Conservation (phyloP, 2,797 vertebrate species). For the Capromys pilorides region DNA sequence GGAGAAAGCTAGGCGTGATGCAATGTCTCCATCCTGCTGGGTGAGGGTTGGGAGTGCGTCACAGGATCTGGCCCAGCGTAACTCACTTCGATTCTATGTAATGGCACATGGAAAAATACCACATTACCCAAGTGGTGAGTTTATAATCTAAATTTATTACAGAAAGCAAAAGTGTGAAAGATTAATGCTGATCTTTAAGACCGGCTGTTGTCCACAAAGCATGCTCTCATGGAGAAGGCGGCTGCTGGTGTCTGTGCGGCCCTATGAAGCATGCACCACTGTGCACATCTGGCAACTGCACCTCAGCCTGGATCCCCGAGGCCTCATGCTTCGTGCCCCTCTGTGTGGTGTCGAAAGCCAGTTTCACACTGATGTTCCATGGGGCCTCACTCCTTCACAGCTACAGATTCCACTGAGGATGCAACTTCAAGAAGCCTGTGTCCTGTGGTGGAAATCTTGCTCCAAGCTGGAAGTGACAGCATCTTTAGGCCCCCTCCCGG, state of each 20-base stretch:
- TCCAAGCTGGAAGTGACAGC: neutral
- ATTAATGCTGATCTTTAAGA: neutral
- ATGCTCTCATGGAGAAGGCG: neutral
- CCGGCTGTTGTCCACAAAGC: neutral
- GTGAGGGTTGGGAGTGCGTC: neutral
- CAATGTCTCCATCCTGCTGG: neutral
- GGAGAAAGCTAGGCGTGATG: neutral
- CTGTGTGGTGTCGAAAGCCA: accelerated
- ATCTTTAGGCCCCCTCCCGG: too few species aligned
- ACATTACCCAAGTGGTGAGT: neutral
- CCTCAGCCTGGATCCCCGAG: accelerated
- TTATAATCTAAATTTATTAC: neutral
- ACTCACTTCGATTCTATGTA: neutral
- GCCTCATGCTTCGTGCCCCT: accelerated
- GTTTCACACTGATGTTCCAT: neutral
- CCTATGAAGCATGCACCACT: neutral
- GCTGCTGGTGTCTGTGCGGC: neutral
- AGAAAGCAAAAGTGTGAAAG: neutral
- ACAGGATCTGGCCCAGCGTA: neutral
- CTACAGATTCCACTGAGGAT: neutral
- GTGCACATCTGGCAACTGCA: neutral
- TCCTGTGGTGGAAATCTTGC: too few species aligned
- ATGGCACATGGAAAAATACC: neutral
- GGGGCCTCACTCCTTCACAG: neutral
- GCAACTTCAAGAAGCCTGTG: neutral